Base-by-base conservation (phyloP, 2,113 vertebrate genomes). In the Channa argus region DNA sequence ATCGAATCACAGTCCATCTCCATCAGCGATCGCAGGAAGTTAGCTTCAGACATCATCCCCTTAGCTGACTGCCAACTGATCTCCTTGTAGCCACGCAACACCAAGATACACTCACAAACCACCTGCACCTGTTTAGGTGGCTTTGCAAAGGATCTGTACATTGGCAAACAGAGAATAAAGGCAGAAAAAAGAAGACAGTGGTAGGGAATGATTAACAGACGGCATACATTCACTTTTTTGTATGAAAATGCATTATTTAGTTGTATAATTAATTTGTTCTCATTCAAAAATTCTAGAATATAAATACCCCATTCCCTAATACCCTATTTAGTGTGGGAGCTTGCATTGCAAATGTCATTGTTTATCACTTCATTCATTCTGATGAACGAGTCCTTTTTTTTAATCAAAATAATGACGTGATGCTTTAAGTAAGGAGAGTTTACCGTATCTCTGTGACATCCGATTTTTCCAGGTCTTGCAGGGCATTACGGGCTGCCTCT, bases 391-490 rank as follows among this genome's bases (percentile, higher is more conserved):
- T 2, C 3, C 13, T 5, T 39, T 2, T 12, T 54, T 47, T 62
- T 79, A 62, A 53, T 61, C 36, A 54, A 51, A 5, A 24, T 15
- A 70, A 71, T n/a, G 10, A 52, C 15, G 66, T 49, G 0, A 44
- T 10, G 4, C 44, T 62, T 11, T 77, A 41, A 36, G 11, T n/a
- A 7, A 60, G 14, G 5, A 34, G 3, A 44, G 36, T 24, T 78
- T 86, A 98, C 98, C 97, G 95, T 77, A 99, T 99, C 87, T 99
- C 98, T 0, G 97, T 98, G 87, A 99, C 97, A 7, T 99, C 98
- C 0, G 96, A 96, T 86, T 97, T 98, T 46, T 98, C 96, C 50
- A 99, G 94, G 84, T 97, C 96, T 90, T 97, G 95, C 38, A 99
- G 92, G 65, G 98, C 97, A 5, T 93, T 68, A 53, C 96, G 96